These are phyloP conservation scores for Grus americana DNA, from an alignment of 2,113 vertebrate genomes.

Conservation along the genomic window DNA sequence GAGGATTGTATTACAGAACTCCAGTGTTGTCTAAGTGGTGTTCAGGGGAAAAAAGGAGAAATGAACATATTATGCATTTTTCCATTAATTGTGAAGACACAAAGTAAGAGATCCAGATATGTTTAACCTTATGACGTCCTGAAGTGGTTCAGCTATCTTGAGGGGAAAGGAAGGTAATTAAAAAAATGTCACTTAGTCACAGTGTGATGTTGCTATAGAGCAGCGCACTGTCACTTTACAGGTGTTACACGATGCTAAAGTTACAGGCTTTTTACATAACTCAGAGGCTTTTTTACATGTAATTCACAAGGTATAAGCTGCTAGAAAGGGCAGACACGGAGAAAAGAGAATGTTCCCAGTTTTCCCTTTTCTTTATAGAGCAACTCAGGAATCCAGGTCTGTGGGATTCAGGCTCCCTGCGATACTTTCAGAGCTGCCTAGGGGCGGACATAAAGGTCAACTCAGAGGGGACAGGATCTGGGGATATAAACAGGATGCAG, in stretches of 20 bases:
- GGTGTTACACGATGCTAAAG: not conserved
- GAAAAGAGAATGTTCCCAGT: not conserved
- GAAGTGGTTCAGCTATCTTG: not conserved
- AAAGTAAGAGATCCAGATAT: not conserved
- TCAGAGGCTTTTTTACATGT: not conserved
- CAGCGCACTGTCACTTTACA: too few relatives aligned
- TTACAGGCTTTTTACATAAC: not conserved
- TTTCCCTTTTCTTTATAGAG: not conserved
- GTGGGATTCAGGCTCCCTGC: not conserved
- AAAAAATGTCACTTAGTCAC: not conserved
- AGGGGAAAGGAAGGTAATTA: not conserved
- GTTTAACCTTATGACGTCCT: not conserved
- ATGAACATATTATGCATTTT: not conserved
- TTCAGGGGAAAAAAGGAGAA: not conserved
- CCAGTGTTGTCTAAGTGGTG: not conserved
- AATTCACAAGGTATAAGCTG: not conserved
- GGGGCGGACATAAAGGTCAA: fast-evolving
- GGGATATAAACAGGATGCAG: not conserved
- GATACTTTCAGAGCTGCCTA: not conserved
- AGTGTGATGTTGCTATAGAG: not conserved
- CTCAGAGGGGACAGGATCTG: not conserved
- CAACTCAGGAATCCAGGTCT: not conserved
- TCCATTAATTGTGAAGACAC: not conserved
- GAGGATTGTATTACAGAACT: not conserved
- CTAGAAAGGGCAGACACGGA: not conserved